A percentile compares a stretch with the other conserved stretches of the same genome.
Evolutionary conservation across 2,888 invertebrate species (phyloP).

Genomic region (Plagodis dolabraria): DNA sequence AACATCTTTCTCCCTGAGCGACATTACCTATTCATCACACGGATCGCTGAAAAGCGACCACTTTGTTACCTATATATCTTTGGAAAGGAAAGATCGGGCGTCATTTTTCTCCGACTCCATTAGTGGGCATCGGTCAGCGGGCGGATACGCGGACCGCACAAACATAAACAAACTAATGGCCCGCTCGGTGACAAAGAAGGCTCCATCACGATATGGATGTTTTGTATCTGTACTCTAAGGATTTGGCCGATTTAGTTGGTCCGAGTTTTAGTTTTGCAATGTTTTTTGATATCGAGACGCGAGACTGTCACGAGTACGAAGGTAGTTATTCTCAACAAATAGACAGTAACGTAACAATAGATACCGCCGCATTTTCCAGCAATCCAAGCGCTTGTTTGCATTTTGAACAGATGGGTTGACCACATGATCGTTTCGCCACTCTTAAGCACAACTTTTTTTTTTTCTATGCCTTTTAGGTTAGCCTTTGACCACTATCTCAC

Average conservation of each 20-base stretch:
- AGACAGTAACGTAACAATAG: too few relatives aligned
- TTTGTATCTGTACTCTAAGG: constrained; percentile 57
- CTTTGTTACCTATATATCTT: constrained; percentile 59
- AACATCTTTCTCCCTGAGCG: constrained; percentile 55
- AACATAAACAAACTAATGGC: constrained; percentile 75
- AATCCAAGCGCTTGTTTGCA: too few relatives aligned
- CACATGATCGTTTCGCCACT: too few relatives aligned
- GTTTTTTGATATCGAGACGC: too few relatives aligned
- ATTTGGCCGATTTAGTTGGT: constrained; percentile 39
- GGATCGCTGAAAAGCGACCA: constrained; percentile 63
- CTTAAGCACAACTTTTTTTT: too few relatives aligned
- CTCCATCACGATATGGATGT: constrained; percentile 59
- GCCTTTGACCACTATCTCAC: too few relatives aligned
- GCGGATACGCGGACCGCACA: constrained; percentile 62
- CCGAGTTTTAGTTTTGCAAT: constrained; percentile 17
- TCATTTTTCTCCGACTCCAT: constrained; percentile 72
- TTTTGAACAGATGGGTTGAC: too few relatives aligned
- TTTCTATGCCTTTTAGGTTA: too few relatives aligned
- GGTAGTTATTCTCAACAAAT: too few relatives aligned
- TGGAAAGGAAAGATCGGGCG: constrained; percentile 57
- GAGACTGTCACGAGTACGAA: too few relatives aligned
- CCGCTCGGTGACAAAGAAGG: constrained; percentile 68
- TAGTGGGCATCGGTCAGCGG: constrained; percentile 63
- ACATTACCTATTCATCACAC: constrained; percentile 71
- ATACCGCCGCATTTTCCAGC: too few relatives aligned